Evolutionary conservation across 2,113 vertebrate genomes (phyloP), one percentile per base, ranked within the genome.

Genomic region (Pelmatolapia mariae): DNA sequence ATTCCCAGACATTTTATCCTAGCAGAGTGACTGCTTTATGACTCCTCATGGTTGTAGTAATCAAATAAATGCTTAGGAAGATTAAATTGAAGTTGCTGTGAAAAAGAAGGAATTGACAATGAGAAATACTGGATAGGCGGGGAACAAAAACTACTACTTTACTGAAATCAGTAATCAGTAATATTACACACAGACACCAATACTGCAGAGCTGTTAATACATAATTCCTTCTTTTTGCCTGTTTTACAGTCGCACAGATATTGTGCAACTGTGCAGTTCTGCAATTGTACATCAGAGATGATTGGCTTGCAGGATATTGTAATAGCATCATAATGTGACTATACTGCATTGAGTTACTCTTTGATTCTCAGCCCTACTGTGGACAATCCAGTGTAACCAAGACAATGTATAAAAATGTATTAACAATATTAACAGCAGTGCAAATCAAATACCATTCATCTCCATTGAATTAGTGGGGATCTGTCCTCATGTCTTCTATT

Each of bases 401-500:
- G 38, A 73, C 38, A 0, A 26, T 11, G 43, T 26, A 5, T 18
- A 7, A 26, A 73, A 29, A 29, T 43, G 6, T 11, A 18, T 19
- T 71, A 40, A 13, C 63, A 68, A 33, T 66, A 38, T 38, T 38
- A 73, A 47, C 15, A 71, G 63, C 63, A 68, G 11, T 38, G 12
- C 19, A 73, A 73, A 73, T 73, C 15, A 73, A 26, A 45, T 73
- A 18, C 22, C 13, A 73, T 45, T 76, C 4, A 1, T 47, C 40
- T 29, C 43, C 71, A 47, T 0, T 76, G 71, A 76, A 47, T 22
- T 47, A 29, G 24, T 1, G 0, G 40, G 8, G 10, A 76, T 29
- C 40, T 47, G 68, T 73, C 68, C 15, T 76, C 10, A 8, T 22
- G 15, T 76, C 40, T 43, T 1, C 36, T 24, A 3, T 29, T 47